These are phyloP conservation scores for Atta cephalotes DNA, from an alignment of 1,140 invertebrate species.

Conservation along the genomic window DNA sequence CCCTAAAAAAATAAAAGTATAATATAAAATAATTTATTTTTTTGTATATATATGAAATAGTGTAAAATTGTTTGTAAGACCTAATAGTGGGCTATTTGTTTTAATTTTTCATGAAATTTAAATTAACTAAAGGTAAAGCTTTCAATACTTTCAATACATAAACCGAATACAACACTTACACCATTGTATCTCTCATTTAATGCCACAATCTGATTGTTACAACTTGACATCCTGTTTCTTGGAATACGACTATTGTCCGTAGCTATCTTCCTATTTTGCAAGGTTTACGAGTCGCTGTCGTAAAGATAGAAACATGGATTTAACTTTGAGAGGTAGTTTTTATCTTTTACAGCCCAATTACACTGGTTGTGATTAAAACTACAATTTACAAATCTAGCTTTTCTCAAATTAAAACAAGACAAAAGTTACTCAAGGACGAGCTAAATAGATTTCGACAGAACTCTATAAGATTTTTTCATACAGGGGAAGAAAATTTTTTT, in stretches of 20 bases:
- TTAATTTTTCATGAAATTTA: not conserved
- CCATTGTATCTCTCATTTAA: conserved; percentile 24
- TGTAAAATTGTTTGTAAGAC: not conserved
- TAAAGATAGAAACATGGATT: conserved; percentile 36
- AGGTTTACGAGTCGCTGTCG: conserved; percentile 25
- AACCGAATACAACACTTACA: not conserved
- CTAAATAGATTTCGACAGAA: not conserved
- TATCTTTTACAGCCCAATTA: conserved; percentile 41
- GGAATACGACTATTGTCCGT: conserved; percentile 9
- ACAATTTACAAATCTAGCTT: conserved; percentile 29
- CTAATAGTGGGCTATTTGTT: not conserved
- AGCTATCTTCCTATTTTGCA: conserved; percentile 13
- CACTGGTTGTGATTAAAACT: conserved; percentile 31
- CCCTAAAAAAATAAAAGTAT: not conserved
- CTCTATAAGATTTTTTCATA: not conserved
- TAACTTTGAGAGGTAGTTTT: conserved; percentile 41
- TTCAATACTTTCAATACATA: not conserved
- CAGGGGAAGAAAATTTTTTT: too few relatives aligned
- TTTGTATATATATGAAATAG: not conserved
- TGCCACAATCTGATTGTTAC: conserved; percentile 28
- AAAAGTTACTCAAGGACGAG: not conserved
- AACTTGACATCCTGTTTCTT: conserved; percentile 38
- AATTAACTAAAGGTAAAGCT: conserved; percentile 14
- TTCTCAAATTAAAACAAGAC: conserved; percentile 9
- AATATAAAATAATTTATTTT: not conserved